Base-by-base conservation (phyloP, 2,888 invertebrate species). In the Ceraclea dissimilis region DNA sequence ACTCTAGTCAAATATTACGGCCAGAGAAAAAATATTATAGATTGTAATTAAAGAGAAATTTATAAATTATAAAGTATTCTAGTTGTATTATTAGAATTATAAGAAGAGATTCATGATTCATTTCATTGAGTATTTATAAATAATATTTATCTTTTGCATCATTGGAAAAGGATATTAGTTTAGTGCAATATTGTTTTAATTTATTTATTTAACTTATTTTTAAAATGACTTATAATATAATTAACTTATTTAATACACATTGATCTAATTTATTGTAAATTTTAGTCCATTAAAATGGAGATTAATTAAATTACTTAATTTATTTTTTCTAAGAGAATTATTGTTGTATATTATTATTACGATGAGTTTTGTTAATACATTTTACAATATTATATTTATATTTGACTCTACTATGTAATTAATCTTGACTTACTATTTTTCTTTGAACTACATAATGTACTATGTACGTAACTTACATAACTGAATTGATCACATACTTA, bases 1-100 rank as follows among this genome's bases (percentile, higher is more conserved):
- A 72, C 74, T 73, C 76, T 78, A 78, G 77, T 77, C 76, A 78
- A 77, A 77, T 77, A 74, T 77, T 60, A 52, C 54, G 56, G 75
- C 72, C 73, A 72, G 58, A 56, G 58, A 71, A 71, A 71, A 68
- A 62, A 77, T 73, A 48, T 76, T 78, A 78, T 76, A 75, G 75
- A 76, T 78, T 79, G 4, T 79, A 77, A 78, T 78, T 73, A 77
- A 73, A 56, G 52, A 56, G 52, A 57, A 58, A 59, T 51, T 16
- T 51, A 51, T 26, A 31, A 51, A n/a, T n/a, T n/a, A 49, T 60
- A 75, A 75, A 76, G 73, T 77, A 76, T 76, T 76, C 75, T 77
- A 78, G 77, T 72, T 76, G 74, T 63, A 63, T 63, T 60, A 61
- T 51, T 57, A 56, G 61, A 63, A 61, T 56, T 61, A 60, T 63